phyloP scores from a whole-genome alignment of 64 coral and sea anemone genomes.

The Pocillopora damicornis region DNA sequence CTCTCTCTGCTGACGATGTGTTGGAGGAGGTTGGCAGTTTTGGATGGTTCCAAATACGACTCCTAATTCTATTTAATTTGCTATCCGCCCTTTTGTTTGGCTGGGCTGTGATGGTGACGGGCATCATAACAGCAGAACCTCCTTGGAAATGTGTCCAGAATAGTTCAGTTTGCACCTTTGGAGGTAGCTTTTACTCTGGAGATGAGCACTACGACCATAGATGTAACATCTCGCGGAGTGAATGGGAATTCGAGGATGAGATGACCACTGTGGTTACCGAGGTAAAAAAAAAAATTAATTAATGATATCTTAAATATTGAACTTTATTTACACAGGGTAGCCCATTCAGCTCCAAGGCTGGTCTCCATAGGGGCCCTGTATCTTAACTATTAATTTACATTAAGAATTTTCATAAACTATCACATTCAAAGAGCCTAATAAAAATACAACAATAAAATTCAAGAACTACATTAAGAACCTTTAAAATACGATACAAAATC shows the following conservation, averaged over 20 bases:
- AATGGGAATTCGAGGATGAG: constrained; percentile 65
- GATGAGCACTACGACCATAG: constrained; percentile 41
- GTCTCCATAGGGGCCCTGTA: no score
- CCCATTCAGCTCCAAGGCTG: no score
- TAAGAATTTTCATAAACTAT: no score
- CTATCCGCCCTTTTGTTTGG: constrained; percentile 9
- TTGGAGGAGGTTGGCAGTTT: constrained; percentile 70
- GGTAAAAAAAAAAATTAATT: constrained; percentile 6
- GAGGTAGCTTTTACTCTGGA: not conserved
- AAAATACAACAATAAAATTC: no score
- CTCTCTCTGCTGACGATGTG: constrained; percentile 46
- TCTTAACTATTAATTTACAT: no score
- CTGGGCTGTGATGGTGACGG: constrained; percentile 35
- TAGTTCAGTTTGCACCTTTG: constrained; percentile 35
- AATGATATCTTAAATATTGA: no score
- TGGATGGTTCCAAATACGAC: constrained; percentile 42
- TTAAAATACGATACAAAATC: no score
- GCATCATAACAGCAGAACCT: constrained; percentile 33
- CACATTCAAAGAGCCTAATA: no score
- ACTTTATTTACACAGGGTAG: no score
- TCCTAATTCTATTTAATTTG: constrained; percentile 14
- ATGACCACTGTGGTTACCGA: constrained; percentile 38
- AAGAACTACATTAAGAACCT: no score
- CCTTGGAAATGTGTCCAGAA: constrained; percentile 39
- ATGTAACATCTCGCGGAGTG: constrained; percentile 53